These are phyloP conservation scores for Eremophila alpestris DNA, from an alignment of 2,797 vertebrate genomes.

Conservation along the genomic window DNA sequence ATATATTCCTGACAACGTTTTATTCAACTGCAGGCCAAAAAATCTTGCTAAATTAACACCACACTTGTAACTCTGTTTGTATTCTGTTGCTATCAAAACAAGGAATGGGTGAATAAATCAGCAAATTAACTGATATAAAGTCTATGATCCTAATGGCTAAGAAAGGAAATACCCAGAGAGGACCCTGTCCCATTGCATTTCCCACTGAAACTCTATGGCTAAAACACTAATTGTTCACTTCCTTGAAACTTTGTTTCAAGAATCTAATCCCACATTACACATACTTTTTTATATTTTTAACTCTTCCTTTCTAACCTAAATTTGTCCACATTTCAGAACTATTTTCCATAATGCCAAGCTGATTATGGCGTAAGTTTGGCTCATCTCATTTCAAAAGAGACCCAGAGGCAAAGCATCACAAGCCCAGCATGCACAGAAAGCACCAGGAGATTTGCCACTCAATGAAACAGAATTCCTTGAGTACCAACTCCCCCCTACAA, in stretches of 20 bases:
- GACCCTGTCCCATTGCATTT: background rate
- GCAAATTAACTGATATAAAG: background rate
- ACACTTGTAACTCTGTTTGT: background rate
- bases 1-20: background rate
- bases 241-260: background rate
- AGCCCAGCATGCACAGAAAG: fast-evolving
- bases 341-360: background rate
- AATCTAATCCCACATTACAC: background rate
- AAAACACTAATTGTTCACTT: background rate
- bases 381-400: background rate
- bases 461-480: background rate
- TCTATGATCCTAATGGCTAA: background rate
- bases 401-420: background rate
- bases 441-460: background rate
- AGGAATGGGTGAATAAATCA: background rate
- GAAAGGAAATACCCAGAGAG: background rate
- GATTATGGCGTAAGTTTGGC: background rate
- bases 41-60: background rate
- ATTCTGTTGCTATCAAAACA: background rate
- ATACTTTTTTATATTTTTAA: background rate
- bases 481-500: background rate
- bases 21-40: background rate
- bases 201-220: background rate
- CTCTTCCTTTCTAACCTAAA: background rate
- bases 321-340: background rate